phyloP scores from a whole-genome alignment of 2,888 invertebrate genomes.

The Agonopterix alstromeriana region DNA sequence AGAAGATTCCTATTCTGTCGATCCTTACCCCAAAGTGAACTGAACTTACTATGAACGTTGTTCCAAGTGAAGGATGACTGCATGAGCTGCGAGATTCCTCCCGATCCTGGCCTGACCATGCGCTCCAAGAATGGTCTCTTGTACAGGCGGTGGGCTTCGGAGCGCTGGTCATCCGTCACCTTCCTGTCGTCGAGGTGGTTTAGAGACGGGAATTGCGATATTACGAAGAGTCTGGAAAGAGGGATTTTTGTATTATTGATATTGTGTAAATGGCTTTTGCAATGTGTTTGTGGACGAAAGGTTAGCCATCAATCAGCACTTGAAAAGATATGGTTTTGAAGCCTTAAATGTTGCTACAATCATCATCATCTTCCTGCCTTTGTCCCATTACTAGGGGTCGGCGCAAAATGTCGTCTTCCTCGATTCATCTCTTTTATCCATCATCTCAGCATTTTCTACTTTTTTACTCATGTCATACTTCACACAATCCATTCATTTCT shows the following conservation, averaged over 20 bases:
- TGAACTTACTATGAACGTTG: conserved; percentile 40
- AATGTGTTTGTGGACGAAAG: no score
- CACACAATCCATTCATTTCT: no score
- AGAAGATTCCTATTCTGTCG: conserved; percentile 26
- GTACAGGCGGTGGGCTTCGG: conserved; percentile 79
- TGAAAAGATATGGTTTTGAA: no score
- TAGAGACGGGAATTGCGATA: conserved; percentile 82
- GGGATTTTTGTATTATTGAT: not conserved
- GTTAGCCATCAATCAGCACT: no score
- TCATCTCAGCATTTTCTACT: no score
- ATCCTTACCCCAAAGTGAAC: conserved; percentile 18
- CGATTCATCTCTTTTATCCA: no score
- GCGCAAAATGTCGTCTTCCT: no score
- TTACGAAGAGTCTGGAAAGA: conserved; percentile 80
- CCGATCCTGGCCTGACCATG: conserved; percentile 37
- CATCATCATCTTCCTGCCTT: no score
- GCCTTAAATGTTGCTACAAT: no score
- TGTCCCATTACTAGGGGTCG: no score
- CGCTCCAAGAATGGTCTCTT: conserved; percentile 77
- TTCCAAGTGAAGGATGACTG: conserved; percentile 47
- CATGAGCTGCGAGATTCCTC: conserved; percentile 42
- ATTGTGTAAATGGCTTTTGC: no score
- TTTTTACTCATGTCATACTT: no score
- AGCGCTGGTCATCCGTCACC: conserved; percentile 80
- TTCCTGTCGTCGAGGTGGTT: conserved; percentile 82